A percentile compares a stretch with the other conserved stretches of the same genome.
Evolutionary conservation across 2,113 vertebrate genomes (phyloP).

Genomic region (Dasypus novemcinctus): DNA sequence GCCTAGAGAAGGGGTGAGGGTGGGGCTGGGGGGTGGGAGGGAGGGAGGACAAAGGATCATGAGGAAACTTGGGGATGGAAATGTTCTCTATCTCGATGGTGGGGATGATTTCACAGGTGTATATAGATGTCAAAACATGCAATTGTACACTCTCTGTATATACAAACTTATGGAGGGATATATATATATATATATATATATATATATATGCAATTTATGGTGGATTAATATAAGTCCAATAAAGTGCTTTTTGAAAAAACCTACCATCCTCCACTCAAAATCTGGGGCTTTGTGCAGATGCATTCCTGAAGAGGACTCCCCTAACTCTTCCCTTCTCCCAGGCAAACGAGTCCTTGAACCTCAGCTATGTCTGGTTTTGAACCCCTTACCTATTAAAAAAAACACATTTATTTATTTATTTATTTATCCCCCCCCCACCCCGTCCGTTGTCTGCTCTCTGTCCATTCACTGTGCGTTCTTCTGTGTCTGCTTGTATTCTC

Average conservation of each 20-base stretch:
- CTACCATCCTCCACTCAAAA: neutral
- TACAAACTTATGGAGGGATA: neutral
- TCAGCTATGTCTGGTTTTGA: neutral
- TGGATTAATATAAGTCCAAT: neutral
- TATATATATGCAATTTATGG: neutral
- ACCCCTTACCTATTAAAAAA: no score
- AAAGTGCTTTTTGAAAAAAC: neutral
- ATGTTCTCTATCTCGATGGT: neutral
- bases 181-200: neutral
- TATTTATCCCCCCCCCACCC: no score
- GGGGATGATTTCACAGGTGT: neutral
- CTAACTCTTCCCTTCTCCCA: neutral
- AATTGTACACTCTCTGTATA: neutral
- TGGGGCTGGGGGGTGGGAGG: no score
- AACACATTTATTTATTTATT: no score
- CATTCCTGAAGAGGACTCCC: neutral
- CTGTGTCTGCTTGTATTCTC: no score
- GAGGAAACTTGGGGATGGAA: neutral
- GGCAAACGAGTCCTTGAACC: neutral
- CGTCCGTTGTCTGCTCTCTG: no score
- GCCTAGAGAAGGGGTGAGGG: neutral
- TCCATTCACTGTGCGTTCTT: no score
- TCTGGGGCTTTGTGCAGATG: neutral
- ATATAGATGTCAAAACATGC: neutral
- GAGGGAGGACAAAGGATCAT: neutral